Percentiles rank a stretch among this genome's conserved stretches.
phyloP scores from a whole-genome alignment of 2,797 vertebrate genomes.

The Podarcis lilfordi region DNA sequence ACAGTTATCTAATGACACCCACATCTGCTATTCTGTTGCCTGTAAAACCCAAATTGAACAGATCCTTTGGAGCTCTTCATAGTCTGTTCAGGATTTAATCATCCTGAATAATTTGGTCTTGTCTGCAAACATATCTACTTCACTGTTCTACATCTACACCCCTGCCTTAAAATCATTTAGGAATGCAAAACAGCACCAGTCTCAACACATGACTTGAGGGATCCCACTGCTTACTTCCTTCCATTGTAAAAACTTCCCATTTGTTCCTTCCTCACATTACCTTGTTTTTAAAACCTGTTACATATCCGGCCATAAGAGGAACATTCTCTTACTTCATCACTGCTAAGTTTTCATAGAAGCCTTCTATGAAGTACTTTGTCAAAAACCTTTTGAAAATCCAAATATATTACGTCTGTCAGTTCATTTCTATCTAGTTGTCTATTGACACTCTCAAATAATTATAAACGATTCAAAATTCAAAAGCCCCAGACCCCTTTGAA shows the following conservation, averaged over 20 bases:
- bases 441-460: background rate
- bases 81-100: background rate
- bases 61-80: background rate
- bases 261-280: background rate
- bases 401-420: background rate
- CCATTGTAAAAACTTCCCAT: background rate
- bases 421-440: background rate
- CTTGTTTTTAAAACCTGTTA: background rate
- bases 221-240: background rate
- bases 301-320: background rate
- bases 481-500: background rate
- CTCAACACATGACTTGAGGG: background rate
- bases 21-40: background rate
- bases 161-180: background rate
- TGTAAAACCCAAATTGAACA: background rate
- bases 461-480: background rate
- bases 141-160: background rate
- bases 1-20: background rate
- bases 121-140: background rate
- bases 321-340: background rate
- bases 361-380: background rate
- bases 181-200: constrained; percentile 1
- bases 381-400: background rate
- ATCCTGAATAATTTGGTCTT: background rate
- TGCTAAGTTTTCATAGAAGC: background rate